phyloP scores from a whole-genome alignment of 1,140 invertebrate genomes.

The Neodiprion lecontei region DNA sequence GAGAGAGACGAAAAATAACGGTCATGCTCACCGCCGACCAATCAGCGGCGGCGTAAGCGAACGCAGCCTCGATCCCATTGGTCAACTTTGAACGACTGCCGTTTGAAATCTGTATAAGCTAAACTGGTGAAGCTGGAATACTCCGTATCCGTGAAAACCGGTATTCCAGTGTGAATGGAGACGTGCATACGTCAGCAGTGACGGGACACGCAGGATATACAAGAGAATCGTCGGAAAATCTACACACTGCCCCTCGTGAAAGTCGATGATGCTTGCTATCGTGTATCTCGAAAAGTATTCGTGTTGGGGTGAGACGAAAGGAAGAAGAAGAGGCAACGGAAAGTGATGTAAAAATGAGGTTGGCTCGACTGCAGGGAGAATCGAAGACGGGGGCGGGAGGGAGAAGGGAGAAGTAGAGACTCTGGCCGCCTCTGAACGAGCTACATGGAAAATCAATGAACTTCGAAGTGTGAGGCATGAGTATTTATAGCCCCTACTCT shows the following conservation, averaged over 20 bases:
- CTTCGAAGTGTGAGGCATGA: conserved; percentile 35
- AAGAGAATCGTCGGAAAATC: too few species aligned
- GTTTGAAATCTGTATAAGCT: too few species aligned
- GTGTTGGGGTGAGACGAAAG: conserved; percentile 13
- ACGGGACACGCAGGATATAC: too few species aligned
- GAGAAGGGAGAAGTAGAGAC: neutral
- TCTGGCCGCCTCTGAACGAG: neutral
- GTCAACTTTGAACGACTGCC: too few species aligned
- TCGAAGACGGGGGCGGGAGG: conserved; percentile 1
- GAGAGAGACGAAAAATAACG: too few species aligned
- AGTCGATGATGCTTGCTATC: neutral
- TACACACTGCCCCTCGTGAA: neutral
- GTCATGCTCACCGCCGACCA: too few species aligned
- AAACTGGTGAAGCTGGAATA: too few species aligned
- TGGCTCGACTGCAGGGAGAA: conserved; percentile 1
- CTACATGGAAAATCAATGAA: conserved; percentile 48
- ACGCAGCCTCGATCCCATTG: too few species aligned
- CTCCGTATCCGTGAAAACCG: too few species aligned
- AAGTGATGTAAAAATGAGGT: neutral
- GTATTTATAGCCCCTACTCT: conserved; percentile 36
- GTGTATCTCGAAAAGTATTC: conserved; percentile 10
- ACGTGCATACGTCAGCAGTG: too few species aligned
- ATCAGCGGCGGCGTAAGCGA: too few species aligned
- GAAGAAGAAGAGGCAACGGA: conserved; percentile 13
- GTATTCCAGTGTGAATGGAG: too few species aligned